These are phyloP conservation scores for Carabus problematicus DNA, from an alignment of 2,888 invertebrate species.

Conservation along the genomic window DNA sequence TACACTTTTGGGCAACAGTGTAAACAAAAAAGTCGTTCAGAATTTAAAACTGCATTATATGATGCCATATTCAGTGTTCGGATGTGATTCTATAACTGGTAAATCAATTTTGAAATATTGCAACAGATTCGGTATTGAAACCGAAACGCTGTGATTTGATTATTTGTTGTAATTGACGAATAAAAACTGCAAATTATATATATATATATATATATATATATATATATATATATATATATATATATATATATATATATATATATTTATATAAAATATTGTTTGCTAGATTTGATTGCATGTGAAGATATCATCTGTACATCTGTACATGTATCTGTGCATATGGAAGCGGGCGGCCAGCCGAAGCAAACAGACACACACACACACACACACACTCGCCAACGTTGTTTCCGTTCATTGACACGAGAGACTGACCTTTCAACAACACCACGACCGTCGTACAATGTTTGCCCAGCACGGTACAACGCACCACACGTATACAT, in stretches of 20 bases:
- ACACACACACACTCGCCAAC: slow-evolving; percentile 7
- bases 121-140: too few species aligned
- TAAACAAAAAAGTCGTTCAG: too few species aligned
- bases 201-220: slow-evolving; percentile 14
- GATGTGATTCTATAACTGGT: too few species aligned
- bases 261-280: slow-evolving; percentile 1
- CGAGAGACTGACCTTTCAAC: slow-evolving; percentile 13
- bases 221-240: slow-evolving; percentile 9
- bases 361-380: not conserved
- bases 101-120: too few species aligned
- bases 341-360: not conserved
- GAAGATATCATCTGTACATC: not conserved
- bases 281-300: not conserved
- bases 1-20: too few species aligned
- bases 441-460: not conserved
- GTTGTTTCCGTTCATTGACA: slow-evolving; percentile 22
- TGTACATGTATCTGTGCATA: too few species aligned
- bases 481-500: not conserved
- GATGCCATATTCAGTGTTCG: too few species aligned
- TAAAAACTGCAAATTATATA: too few species aligned
- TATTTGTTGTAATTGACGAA: too few species aligned
- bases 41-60: too few species aligned
- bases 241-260: not conserved
- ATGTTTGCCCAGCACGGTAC: slow-evolving; percentile 3
- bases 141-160: too few species aligned